Evolutionary conservation across 2,888 invertebrate species (phyloP).

Genomic region (Busseola fusca): DNA sequence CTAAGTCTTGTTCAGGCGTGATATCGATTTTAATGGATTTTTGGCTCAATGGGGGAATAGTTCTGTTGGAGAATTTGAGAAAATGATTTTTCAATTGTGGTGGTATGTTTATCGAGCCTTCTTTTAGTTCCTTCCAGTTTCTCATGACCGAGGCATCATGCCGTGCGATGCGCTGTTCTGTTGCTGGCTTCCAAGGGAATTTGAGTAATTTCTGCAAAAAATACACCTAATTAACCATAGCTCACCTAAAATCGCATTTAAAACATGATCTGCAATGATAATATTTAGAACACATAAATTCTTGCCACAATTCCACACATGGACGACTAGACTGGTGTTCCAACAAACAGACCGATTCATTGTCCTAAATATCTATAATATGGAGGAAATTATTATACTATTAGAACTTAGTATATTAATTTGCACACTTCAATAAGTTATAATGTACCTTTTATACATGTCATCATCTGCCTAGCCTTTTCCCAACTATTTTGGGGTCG

Average conservation of each 20-base stretch:
- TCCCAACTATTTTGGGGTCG: too few relatives aligned
- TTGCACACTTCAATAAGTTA: too few relatives aligned
- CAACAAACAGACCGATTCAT: neutral
- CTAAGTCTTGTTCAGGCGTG: constrained; percentile 73
- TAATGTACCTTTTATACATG: too few relatives aligned
- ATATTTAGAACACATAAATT: too few relatives aligned
- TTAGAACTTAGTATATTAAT: too few relatives aligned
- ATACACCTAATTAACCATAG: neutral
- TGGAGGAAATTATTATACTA: too few relatives aligned
- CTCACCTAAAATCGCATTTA: neutral
- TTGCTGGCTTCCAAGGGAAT: constrained; percentile 90
- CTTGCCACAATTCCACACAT: too few relatives aligned
- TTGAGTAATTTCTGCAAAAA: constrained; percentile 90
- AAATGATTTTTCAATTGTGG: constrained; percentile 89
- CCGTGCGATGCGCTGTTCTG: constrained; percentile 87
- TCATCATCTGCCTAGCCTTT: too few relatives aligned
- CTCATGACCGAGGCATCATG: constrained; percentile 91
- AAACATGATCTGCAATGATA: too few relatives aligned
- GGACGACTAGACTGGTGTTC: too few relatives aligned
- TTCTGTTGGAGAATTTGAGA: constrained; percentile 90
- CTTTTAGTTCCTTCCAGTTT: constrained; percentile 92
- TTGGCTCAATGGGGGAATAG: constrained; percentile 81
- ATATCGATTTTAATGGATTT: constrained; percentile 78
- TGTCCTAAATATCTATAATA: neutral
- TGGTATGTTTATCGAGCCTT: constrained; percentile 86